A percentile compares a stretch with the other conserved stretches of the same genome.
Evolutionary conservation across 2,113 vertebrate species (phyloP).

Genomic region (Nyctereutes procyonoides): DNA sequence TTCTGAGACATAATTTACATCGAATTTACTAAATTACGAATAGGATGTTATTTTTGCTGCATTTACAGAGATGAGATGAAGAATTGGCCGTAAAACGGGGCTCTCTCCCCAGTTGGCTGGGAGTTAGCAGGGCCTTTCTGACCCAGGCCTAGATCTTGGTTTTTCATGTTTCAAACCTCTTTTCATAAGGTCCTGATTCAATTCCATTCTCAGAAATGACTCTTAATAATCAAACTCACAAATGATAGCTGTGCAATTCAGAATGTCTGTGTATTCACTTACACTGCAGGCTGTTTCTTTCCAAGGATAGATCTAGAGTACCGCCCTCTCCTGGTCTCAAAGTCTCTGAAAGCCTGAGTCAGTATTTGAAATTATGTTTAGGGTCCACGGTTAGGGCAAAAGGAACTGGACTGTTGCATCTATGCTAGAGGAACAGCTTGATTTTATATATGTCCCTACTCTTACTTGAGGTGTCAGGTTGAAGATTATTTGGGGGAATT

Average conservation of each 20-base stretch:
- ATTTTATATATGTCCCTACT: not conserved
- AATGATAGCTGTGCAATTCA: not conserved
- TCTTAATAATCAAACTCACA: not conserved
- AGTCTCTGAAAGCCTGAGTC: not conserved
- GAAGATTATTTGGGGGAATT: not conserved
- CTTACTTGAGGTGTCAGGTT: not conserved
- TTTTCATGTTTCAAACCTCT: not conserved
- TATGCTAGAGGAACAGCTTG: not conserved
- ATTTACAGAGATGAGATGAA: not conserved
- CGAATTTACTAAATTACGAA: not conserved
- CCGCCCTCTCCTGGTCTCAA: not conserved
- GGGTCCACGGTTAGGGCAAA: not conserved
- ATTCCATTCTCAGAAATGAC: not conserved
- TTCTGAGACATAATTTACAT: not conserved
- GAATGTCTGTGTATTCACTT: not conserved
- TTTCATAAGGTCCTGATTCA: not conserved
- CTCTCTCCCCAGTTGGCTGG: not conserved
- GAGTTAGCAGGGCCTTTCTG: not conserved
- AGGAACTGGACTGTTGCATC: not conserved
- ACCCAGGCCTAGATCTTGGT: not conserved
- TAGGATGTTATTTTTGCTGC: not conserved
- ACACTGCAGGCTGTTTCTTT: not conserved
- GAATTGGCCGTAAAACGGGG: not conserved
- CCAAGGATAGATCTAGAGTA: not conserved
- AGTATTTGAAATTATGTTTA: not conserved